A percentile compares a stretch with the other conserved stretches of the same genome.
Conservation (phyloP, 2,797 vertebrate species). For the Euphonia xanthogaster region DNA sequence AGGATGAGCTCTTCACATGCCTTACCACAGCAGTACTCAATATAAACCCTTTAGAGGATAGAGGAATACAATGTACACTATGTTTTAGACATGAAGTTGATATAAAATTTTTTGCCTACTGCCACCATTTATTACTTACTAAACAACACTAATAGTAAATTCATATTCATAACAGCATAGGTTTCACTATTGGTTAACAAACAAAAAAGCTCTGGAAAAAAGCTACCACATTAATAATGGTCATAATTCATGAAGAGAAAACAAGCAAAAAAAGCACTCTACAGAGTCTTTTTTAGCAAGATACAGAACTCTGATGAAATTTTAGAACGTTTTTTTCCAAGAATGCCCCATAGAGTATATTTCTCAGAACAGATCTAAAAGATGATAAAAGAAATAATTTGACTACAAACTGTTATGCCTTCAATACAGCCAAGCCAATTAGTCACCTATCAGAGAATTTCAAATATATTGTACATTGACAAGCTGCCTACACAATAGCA, state of each 20-base stretch:
- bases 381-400: neutral
- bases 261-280: neutral
- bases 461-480: neutral
- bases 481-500: neutral
- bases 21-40: neutral
- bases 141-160: neutral
- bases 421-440: neutral
- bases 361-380: neutral
- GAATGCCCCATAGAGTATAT: neutral
- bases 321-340: neutral
- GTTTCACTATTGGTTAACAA: neutral
- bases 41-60: neutral
- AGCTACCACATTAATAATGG: neutral
- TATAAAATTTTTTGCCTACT: neutral
- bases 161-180: neutral
- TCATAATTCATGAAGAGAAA: neutral
- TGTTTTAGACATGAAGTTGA: neutral
- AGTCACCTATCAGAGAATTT: neutral
- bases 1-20: neutral
- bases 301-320: neutral
- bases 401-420: neutral
- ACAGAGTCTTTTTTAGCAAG: neutral
- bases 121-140: neutral
- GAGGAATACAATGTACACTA: neutral
- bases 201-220: neutral